Evolutionary conservation across 2,113 vertebrate species (phyloP), one percentile per base, ranked within the genome.

Genomic region (Hyperopisus bebe): DNA sequence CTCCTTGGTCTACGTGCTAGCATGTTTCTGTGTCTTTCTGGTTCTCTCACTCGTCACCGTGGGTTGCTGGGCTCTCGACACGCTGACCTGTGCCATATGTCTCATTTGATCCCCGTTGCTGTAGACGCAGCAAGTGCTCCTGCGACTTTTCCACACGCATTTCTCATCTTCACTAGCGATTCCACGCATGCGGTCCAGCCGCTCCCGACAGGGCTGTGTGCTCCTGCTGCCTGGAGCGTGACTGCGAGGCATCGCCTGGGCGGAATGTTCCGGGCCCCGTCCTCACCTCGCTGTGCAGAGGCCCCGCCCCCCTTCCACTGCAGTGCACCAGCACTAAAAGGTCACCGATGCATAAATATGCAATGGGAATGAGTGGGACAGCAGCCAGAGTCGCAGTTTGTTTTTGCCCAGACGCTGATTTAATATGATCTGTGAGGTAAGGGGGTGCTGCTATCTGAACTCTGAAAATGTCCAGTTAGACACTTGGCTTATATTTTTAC

Each of bases 271-370:
- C 0, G 50, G 85, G n/a, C 24, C 50, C 21, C 47, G 2, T 55
- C 19, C 48, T 35, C n/a, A n/a, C 6, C n/a, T 53, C 10, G 6
- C 27, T 3, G 50, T 42, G 15, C 21, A 31, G 50, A 55, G 7
- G 7, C 82, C 39, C 44, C 70, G 5, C 39, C 82, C 21, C 42
- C 39, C 19, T 8, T 70, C 39, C 44, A 84, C 82, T 47, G 82
- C 82, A 83, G 42, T 46, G 39, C 80, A 84, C 39, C 82, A 84
- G 44, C 82, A 84, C 44, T 46, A 35, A 87, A 87, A 87, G 85
- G 85, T 87, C 85, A 53, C n/a, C 50, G 27, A 10, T 19, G 47
- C 31, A 53, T 87, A 87, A 87, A 53, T 87, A 87, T 53, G 44
- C 27, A n/a, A 86, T 1, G 27, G 46, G 27, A 31, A 6, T 11